A percentile compares a stretch with the other conserved stretches of the same genome.
Evolutionary conservation across 1,140 invertebrate species (phyloP).

Genomic region (Drosophila mojavensis): DNA sequence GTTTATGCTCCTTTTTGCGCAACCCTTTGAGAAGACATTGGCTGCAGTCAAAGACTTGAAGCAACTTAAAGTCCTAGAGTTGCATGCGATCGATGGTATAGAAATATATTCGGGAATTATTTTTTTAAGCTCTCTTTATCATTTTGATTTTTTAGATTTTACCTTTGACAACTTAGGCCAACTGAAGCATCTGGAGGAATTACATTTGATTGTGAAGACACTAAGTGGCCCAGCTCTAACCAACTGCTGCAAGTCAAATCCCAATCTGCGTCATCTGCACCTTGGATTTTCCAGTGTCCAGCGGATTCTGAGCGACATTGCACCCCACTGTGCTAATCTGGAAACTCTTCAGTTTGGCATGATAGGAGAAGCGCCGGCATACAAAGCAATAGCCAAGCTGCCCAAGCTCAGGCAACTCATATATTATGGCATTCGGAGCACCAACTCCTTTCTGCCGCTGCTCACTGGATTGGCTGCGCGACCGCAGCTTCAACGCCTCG

Average conservation of each 20-base stretch:
- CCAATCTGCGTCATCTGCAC: slow-evolving; percentile 37
- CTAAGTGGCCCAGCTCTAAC: slow-evolving; percentile 10
- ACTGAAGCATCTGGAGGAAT: slow-evolving; percentile 27
- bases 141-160: slow-evolving; percentile 27
- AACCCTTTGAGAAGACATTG: slow-evolving; percentile 48
- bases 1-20: slow-evolving; percentile 9
- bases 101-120: not conserved
- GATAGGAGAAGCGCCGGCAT: slow-evolving; percentile 41
- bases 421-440: slow-evolving; percentile 48
- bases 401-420: slow-evolving; percentile 41
- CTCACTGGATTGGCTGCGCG: slow-evolving; percentile 37
- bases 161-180: slow-evolving; percentile 26
- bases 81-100: slow-evolving; percentile 46
- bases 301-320: slow-evolving; percentile 41
- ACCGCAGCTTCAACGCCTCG: slow-evolving; percentile 37
- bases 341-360: slow-evolving; percentile 56
- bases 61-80: slow-evolving; percentile 25
- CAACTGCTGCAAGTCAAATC: slow-evolving; percentile 56
- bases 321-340: slow-evolving; percentile 47
- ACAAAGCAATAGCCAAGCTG: slow-evolving; percentile 37
- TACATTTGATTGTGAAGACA: slow-evolving; percentile 39
- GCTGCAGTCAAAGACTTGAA: slow-evolving; percentile 24
- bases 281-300: slow-evolving; percentile 45
- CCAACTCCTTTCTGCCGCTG: slow-evolving; percentile 52
- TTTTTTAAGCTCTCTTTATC: not conserved